phyloP scores from a whole-genome alignment of 2,888 invertebrate species.

The Xestia rhomboidea region DNA sequence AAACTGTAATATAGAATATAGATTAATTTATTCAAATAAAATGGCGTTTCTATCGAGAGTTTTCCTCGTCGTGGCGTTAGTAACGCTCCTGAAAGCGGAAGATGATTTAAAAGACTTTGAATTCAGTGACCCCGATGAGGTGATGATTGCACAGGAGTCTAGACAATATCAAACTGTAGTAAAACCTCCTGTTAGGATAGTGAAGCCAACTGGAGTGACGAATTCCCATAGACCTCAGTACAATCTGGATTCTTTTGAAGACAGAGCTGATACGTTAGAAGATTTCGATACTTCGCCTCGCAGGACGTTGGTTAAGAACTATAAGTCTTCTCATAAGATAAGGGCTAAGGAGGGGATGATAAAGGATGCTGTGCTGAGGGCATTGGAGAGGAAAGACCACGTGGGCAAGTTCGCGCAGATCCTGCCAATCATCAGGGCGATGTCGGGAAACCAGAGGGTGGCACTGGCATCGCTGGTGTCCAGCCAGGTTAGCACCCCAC shows the following conservation, averaged over 20 bases:
- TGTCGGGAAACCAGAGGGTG: conserved; percentile 91
- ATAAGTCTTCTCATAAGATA: conserved; percentile 77
- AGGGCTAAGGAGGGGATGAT: conserved; percentile 87
- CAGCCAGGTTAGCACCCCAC: conserved; percentile 90
- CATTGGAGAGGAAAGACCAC: conserved; percentile 90
- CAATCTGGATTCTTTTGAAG: conserved; percentile 84
- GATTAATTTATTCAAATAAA: conserved; percentile 51
- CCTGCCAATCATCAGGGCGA: conserved; percentile 92
- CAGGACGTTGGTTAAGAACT: conserved; percentile 75
- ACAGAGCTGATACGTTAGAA: conserved; percentile 76
- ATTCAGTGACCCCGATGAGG: conserved; percentile 81
- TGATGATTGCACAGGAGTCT: conserved; percentile 88
- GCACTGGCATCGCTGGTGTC: conserved; percentile 92
- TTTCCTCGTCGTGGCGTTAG: conserved; percentile 71
- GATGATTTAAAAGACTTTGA: conserved; percentile 83
- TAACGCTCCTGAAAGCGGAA: conserved; percentile 71
- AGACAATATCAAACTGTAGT: conserved; percentile 83
- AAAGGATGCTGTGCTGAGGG: conserved; percentile 89
- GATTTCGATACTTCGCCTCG: conserved; percentile 74
- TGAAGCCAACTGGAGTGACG: conserved; percentile 82
- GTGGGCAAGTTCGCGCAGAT: conserved; percentile 91
- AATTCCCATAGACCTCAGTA: conserved; percentile 88
- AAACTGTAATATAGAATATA: conserved; percentile 33
- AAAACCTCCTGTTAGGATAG: conserved; percentile 80
- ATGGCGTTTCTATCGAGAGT: conserved; percentile 74